A percentile compares a stretch with the other conserved stretches of the same genome.
phyloP scores from a whole-genome alignment of 2,888 invertebrate genomes.

The Cephonodes hylas region DNA sequence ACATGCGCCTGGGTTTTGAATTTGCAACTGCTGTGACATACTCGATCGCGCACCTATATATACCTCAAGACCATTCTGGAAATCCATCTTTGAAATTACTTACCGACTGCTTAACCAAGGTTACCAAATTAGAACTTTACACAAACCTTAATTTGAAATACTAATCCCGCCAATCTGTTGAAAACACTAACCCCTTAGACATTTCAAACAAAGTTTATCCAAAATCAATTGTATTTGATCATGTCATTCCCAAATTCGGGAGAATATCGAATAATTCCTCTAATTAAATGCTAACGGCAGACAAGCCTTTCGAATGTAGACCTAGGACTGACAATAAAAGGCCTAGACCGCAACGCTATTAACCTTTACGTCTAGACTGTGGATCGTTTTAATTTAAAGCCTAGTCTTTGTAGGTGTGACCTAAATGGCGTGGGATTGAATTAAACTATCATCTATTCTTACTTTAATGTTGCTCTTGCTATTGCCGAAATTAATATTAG shows the following conservation, averaged over 20 bases:
- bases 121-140: no score
- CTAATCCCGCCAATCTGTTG: neutral
- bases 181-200: neutral
- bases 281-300: slow-evolving; percentile 2
- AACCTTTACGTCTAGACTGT: neutral
- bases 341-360: slow-evolving; percentile 11
- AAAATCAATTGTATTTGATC: neutral
- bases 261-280: neutral
- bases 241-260: neutral
- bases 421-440: neutral
- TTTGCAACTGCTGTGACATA: no score
- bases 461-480: neutral
- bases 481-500: no score
- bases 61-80: no score
- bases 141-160: neutral
- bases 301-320: neutral
- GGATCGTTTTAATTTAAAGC: slow-evolving; percentile 5
- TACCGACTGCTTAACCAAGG: no score
- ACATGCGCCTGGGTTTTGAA: no score
- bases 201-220: neutral
- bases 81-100: no score
- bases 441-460: neutral
- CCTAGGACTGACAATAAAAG: slow-evolving; percentile 5
- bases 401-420: neutral
- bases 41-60: no score